Evolutionary conservation across 1,140 invertebrate species (phyloP).

Genomic region (Drosophila chauvacae): DNA sequence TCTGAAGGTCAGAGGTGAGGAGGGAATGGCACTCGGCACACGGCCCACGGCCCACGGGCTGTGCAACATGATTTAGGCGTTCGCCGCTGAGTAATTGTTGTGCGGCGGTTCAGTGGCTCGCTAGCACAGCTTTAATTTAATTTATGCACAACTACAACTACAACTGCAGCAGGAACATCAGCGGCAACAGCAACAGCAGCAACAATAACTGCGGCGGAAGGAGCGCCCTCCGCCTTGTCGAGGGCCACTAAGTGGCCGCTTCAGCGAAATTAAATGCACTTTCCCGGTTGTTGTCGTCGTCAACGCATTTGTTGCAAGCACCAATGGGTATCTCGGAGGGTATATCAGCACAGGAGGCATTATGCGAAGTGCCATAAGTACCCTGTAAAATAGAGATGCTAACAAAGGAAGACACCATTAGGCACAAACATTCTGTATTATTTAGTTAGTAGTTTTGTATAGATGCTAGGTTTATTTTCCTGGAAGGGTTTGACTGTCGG

Average conservation of each 20-base stretch:
- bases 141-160: slow-evolving; percentile 60
- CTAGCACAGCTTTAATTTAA: slow-evolving; percentile 74
- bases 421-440: too few species aligned
- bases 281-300: slow-evolving; percentile 48
- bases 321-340: slow-evolving; percentile 6
- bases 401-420: neutral
- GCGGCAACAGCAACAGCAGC: slow-evolving; percentile 9
- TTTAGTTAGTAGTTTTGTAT: too few species aligned
- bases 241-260: slow-evolving; percentile 77
- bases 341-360: neutral
- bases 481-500: neutral
- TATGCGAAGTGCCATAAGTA: neutral
- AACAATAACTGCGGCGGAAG: slow-evolving; percentile 25
- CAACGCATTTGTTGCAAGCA: slow-evolving; percentile 33
- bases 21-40: neutral
- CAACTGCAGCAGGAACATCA: slow-evolving; percentile 2
- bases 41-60: slow-evolving; percentile 5
- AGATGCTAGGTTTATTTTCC: neutral
- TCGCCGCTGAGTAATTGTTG: slow-evolving; percentile 72
- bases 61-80: slow-evolving; percentile 76
- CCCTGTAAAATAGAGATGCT: too few species aligned
- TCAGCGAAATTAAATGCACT: slow-evolving; percentile 80
- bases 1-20: slow-evolving; percentile 68
- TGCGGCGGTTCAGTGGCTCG: slow-evolving; percentile 56
- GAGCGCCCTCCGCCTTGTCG: slow-evolving; percentile 48